These are phyloP conservation scores for Craniophora ligustri DNA, from an alignment of 2,888 invertebrate species.

Conservation along the genomic window DNA sequence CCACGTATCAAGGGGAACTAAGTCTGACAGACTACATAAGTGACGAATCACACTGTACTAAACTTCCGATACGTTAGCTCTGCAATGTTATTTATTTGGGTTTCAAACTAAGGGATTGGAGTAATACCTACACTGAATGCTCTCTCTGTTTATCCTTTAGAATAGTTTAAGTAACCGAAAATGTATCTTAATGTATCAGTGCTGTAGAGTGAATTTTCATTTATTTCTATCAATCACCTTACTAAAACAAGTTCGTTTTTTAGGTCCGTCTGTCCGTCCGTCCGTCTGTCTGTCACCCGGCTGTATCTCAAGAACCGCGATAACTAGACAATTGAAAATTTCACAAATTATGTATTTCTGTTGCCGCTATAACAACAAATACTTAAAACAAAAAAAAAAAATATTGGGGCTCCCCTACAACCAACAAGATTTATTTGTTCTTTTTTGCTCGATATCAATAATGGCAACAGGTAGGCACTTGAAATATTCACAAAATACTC, in stretches of 20 bases:
- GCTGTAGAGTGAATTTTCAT: constrained; percentile 8
- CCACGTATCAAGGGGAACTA: neutral
- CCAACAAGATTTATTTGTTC: too few relatives aligned
- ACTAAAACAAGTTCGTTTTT: neutral
- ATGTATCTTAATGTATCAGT: constrained; percentile 38
- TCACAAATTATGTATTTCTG: too few relatives aligned
- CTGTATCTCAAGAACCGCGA: too few relatives aligned
- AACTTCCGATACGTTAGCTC: constrained; percentile 21
- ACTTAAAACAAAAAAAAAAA: too few relatives aligned
- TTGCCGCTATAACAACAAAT: too few relatives aligned
- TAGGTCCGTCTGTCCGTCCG: too few relatives aligned
- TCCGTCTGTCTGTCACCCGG: too few relatives aligned
- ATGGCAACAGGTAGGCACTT: too few relatives aligned
- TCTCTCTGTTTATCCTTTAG: constrained; percentile 38
- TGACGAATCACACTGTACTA: constrained; percentile 32
- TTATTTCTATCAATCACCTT: neutral
- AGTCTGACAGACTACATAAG: constrained; percentile 6
- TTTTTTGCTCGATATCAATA: too few relatives aligned
- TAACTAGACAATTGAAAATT: too few relatives aligned
- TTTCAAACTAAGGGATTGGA: constrained; percentile 28
- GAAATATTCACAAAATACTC: too few relatives aligned
- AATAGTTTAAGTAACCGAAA: constrained; percentile 31
- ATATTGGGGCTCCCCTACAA: too few relatives aligned
- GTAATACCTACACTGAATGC: constrained; percentile 30
- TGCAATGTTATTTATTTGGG: constrained; percentile 34